Base-by-base conservation (phyloP, 2,888 invertebrate genomes). In the Melieria omissa region DNA sequence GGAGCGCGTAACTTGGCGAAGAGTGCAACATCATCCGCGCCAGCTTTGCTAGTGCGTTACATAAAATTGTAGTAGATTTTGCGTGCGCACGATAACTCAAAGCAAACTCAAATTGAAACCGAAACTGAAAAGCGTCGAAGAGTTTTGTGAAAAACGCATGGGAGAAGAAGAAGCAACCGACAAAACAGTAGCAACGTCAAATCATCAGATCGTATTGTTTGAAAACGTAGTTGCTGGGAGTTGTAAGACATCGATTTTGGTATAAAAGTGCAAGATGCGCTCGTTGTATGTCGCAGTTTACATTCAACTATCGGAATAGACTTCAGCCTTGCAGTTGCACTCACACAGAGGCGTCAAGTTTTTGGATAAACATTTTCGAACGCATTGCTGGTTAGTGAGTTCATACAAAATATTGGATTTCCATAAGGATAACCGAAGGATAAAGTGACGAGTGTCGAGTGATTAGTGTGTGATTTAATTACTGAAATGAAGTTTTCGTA, bases 241-340 rank as follows among this genome's bases (percentile, higher is more conserved):
- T 29, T 29, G 29, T 29, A 29, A 29, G 29, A 29, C 29, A 29
- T 2, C 29, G 60, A 73, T 74, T 81, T 82, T 75, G 74, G 84
- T 85, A 85, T 85, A 85, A 86, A 85, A 85, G 78, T 82, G 83
- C 81, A 81, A 79, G 83, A 75, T 60, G 75, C 80, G 76, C 78
- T 78, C 77, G 79, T 79, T 72, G 71, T 76, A 77, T 79, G 81
- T 83, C 79, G 80, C 84, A 85, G 85, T 85, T 84, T 81, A 81
- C 80, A 84, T 82, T 83, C 79, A 80, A 79, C 83, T 79, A 79
- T 79, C 84, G 82, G 81, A 69, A 77, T 75, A 76, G 74, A 76
- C 73, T 73, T 60, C 41, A 60, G 52, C 29, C 12, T 60, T 46
- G 55, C 42, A 55, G 46, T 57, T 44, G 47, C 42, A 63, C 62